phyloP scores from a whole-genome alignment of 2,797 vertebrate genomes.

The Psittacula derbiana region DNA sequence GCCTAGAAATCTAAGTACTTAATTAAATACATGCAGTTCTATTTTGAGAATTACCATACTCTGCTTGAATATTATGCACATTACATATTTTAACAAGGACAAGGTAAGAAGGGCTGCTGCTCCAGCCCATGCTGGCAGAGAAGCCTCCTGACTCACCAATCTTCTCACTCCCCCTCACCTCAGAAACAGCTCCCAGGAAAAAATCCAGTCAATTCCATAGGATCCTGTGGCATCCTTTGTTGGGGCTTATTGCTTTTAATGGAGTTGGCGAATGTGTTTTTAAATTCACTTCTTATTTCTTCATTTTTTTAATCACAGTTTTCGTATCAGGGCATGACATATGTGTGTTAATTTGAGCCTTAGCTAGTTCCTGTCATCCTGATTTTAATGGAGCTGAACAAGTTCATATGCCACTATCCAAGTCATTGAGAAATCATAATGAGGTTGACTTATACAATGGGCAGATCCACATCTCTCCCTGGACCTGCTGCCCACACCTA shows the following conservation, averaged over 20 bases:
- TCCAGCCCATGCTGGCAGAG: background rate
- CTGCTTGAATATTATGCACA: background rate
- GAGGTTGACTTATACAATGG: background rate
- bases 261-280: background rate
- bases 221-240: background rate
- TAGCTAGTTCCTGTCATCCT: background rate
- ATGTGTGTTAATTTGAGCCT: slow-evolving; percentile 4
- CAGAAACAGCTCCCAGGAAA: background rate
- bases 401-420: background rate
- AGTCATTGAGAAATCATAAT: background rate
- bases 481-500: background rate
- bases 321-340: background rate
- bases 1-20: slow-evolving; percentile 3
- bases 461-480: background rate
- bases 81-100: background rate
- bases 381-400: slow-evolving; percentile 37
- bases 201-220: background rate
- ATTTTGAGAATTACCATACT: background rate
- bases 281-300: background rate
- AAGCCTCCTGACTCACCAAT: background rate
- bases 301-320: background rate
- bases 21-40: slow-evolving; percentile 3
- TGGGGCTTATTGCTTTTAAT: background rate
- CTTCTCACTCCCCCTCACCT: background rate
- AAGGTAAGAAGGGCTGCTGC: background rate